A percentile compares a stretch with the other conserved stretches of the same genome.
These are phyloP conservation scores for Alligator mississippiensis DNA, from an alignment of 2,113 vertebrate genomes.

Conservation along the genomic window DNA sequence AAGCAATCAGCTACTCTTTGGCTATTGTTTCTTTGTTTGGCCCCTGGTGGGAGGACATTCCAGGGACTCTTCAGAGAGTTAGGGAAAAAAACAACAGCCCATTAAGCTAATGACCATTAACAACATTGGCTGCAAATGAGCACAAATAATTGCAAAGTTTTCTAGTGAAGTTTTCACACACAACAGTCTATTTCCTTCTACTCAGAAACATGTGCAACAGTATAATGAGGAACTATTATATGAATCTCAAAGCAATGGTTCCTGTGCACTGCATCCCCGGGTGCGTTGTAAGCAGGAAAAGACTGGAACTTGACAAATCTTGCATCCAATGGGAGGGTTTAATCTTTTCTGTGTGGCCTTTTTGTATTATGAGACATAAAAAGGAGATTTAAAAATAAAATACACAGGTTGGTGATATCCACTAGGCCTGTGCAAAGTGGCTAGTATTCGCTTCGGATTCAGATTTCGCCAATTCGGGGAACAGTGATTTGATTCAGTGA, in stretches of 20 bases:
- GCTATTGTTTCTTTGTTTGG: constrained; percentile 5
- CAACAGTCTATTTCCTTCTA: constrained; percentile 1
- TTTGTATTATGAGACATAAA: background rate
- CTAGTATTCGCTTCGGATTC: too few relatives aligned
- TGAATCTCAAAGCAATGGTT: background rate
- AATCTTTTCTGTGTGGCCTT: background rate
- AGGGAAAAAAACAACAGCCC: background rate
- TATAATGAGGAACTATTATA: background rate
- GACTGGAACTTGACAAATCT: background rate
- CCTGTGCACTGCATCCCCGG: background rate
- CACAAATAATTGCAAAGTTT: constrained; percentile 49
- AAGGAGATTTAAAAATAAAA: background rate
- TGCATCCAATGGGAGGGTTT: background rate
- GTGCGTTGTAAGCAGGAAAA: background rate
- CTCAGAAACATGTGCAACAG: constrained; percentile 13
- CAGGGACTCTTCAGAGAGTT: background rate
- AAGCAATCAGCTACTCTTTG: background rate
- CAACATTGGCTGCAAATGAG: constrained; percentile 4
- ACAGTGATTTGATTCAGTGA: too few relatives aligned
- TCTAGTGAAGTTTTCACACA: constrained; percentile 41
- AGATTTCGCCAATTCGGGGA: too few relatives aligned
- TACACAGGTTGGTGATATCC: background rate
- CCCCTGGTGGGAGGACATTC: background rate
- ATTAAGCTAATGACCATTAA: constrained; percentile 48
- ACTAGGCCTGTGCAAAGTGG: too few relatives aligned